Conservation (phyloP, 2,888 invertebrate genomes). For the Trachelus troglodyta region DNA sequence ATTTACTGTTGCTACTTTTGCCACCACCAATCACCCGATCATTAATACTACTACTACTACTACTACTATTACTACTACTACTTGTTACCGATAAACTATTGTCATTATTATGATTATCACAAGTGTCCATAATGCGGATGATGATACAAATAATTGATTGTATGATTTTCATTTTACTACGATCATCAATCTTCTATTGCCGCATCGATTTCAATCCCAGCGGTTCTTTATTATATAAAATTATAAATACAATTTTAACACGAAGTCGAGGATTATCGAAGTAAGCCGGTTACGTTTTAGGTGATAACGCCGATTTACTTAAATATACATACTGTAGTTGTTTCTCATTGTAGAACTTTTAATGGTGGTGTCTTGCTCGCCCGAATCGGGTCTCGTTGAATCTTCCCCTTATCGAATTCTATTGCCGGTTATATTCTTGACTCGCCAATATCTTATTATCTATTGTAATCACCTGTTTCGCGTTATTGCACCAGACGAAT, state of each 20-base stretch:
- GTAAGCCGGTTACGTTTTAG: constrained; percentile 19
- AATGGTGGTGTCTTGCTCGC: constrained; percentile 42
- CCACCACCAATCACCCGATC: constrained; percentile 31
- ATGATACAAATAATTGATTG: constrained; percentile 28
- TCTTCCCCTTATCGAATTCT: constrained; percentile 29
- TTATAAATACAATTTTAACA: constrained; percentile 33
- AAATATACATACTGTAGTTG: constrained; percentile 35
- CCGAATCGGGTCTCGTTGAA: constrained; percentile 49
- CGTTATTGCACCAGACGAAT: background rate
- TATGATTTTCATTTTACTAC: constrained; percentile 41
- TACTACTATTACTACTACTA: constrained; percentile 16
- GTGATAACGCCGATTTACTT: constrained; percentile 31
- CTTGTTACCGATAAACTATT: constrained; percentile 21
- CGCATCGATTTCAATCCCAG: constrained; percentile 10
- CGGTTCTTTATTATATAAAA: constrained; percentile 33
- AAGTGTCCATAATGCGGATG: constrained; percentile 21
- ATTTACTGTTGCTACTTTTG: constrained; percentile 28
- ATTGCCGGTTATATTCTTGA: background rate
- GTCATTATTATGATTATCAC: constrained; percentile 33
- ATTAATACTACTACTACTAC: constrained; percentile 38
- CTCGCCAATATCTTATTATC: background rate
- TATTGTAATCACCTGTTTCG: background rate
- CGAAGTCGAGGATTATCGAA: constrained; percentile 26
- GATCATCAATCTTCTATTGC: constrained; percentile 30
- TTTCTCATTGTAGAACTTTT: constrained; percentile 47